Base-by-base conservation (phyloP, 2,113 vertebrate genomes). In the Cheirogaleus medius region DNA sequence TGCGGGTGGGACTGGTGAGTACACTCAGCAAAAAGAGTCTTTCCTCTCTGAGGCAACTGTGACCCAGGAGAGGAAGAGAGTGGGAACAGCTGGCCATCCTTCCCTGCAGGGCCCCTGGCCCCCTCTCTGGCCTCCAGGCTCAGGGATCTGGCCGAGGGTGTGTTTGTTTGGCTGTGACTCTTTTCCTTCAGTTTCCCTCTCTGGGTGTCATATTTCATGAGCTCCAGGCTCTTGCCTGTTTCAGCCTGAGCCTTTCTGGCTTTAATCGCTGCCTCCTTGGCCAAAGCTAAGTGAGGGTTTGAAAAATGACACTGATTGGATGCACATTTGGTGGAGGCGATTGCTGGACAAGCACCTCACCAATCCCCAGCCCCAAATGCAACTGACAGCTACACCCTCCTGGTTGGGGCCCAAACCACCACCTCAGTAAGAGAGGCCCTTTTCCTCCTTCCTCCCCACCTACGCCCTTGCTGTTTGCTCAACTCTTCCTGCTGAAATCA, bases 101-200 rank as follows among this genome's bases (percentile, higher is more conserved):
- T 66, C 64, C 54, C 47, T 37, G 54, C 21, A 34, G 54, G 49
- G 34, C 34, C 18, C 23, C 39, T 21, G 37, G 27, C 91, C 77
- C 81, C 71, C 29, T 69, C 71, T 52, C 37, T 1, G 87, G 96
- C 85, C 89, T 64, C 88, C 4, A 39, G 80, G 83, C 94, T 87
- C 49, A 4, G 82, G 1, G 39, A 77, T 71, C 56, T 39, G 74
- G 77, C 90, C 9, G 42, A 73, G 94, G 87, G 96, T 5, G 69
- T 90, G 94, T 97, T 95, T 68, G 76, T 90, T 87, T 97, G 97
- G 96, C 98, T 82, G 80, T 87, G 95, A 96, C 47, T 92, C 90
- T 52, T n/a, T 91, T 80, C 87, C 91, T 80, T 42, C 49, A 39
- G 86, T 63, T 81, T 86, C 64, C 39, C 82, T 83, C 68, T 37